Evolutionary conservation across 2,113 vertebrate species (phyloP).

Genomic region (Pristiophorus japonicus): DNA sequence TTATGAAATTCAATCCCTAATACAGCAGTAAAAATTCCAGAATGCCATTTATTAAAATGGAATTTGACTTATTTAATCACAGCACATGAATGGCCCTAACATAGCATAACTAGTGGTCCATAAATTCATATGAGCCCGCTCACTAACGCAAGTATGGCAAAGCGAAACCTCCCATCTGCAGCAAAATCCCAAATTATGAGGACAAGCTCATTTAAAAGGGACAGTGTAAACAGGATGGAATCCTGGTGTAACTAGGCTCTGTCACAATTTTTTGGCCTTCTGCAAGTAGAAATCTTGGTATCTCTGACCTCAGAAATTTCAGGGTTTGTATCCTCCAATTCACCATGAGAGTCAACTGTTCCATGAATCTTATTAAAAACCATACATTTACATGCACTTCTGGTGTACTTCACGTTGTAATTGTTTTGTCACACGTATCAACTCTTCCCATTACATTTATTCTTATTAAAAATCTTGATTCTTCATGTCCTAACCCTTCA

Average conservation of each 20-base stretch:
- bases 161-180: background rate
- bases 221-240: background rate
- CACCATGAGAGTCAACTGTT: background rate
- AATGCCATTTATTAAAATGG: background rate
- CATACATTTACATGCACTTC: background rate
- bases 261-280: background rate
- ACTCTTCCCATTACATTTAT: no score
- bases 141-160: background rate
- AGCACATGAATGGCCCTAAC: background rate
- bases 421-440: no score
- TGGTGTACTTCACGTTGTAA: background rate
- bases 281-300: background rate
- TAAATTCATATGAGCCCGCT: background rate
- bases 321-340: background rate
- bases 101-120: background rate
- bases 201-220: background rate
- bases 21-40: background rate
- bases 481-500: no score
- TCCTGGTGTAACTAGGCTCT: background rate
- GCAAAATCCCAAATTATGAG: background rate
- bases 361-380: background rate
- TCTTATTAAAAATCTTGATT: no score
- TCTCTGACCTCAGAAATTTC: background rate
- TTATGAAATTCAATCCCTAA: background rate
- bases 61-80: background rate